phyloP scores from a whole-genome alignment of 2,888 invertebrate species.

The Sinodicranocentrus sp. region DNA sequence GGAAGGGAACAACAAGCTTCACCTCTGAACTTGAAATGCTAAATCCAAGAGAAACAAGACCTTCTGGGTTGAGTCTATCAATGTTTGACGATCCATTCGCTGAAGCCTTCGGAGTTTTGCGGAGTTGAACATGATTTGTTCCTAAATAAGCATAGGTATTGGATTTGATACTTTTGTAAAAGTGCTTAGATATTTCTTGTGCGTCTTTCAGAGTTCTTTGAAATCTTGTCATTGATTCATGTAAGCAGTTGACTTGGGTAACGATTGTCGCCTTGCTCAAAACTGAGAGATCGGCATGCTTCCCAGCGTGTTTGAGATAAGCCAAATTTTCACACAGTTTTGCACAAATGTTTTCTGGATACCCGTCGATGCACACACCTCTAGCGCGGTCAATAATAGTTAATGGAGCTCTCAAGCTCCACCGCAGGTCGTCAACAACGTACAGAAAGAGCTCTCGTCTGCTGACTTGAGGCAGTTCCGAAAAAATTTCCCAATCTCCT shows the following conservation, averaged over 20 bases:
- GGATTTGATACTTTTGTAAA: slow-evolving; percentile 25
- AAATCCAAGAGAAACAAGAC: background rate
- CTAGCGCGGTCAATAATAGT: slow-evolving; percentile 39
- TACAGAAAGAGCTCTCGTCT: slow-evolving; percentile 64
- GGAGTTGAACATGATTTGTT: no score
- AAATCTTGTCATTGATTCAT: slow-evolving; percentile 27
- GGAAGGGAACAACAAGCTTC: slow-evolving; percentile 35
- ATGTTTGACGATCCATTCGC: no score
- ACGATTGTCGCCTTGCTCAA: slow-evolving; percentile 55
- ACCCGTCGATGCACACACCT: slow-evolving; percentile 59
- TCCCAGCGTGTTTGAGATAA: slow-evolving; percentile 50
- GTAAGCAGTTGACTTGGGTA: slow-evolving; percentile 50
- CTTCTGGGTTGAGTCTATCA: background rate
- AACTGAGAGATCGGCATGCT: slow-evolving; percentile 45
- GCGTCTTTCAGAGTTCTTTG: slow-evolving; percentile 23
- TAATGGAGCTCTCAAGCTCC: slow-evolving; percentile 36
- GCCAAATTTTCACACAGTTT: slow-evolving; percentile 46
- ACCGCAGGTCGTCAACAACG: slow-evolving; percentile 62
- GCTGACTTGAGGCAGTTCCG: slow-evolving; percentile 42
- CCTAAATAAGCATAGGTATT: no score
- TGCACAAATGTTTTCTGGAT: slow-evolving; percentile 53
- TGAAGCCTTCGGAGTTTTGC: no score
- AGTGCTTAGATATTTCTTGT: slow-evolving; percentile 34
- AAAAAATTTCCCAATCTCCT: slow-evolving; percentile 58
- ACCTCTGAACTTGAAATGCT: background rate